Evolutionary conservation across 2,113 vertebrate species (phyloP).

Genomic region (Hydropotes inermis): DNA sequence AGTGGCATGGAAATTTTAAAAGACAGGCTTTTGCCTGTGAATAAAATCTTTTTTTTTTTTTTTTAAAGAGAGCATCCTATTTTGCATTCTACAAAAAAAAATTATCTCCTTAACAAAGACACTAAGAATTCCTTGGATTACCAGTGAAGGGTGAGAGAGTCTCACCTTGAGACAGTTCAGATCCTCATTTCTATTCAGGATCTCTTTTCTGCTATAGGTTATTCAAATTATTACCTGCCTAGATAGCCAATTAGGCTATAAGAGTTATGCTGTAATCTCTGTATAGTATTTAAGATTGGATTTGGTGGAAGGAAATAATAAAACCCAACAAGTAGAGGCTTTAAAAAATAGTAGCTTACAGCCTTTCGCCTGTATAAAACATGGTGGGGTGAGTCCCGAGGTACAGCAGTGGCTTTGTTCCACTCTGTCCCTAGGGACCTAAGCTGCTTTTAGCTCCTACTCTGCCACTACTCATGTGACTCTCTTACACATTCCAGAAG

Average conservation of each 20-base stretch:
- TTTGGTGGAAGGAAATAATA: conserved; percentile 14
- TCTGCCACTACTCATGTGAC: neutral
- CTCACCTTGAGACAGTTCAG: neutral
- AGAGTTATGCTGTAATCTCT: conserved; percentile 1
- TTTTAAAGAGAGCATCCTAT: neutral
- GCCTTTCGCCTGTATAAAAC: neutral
- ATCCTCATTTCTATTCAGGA: conserved; percentile 26
- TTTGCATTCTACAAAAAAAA: neutral
- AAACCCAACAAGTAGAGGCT: neutral
- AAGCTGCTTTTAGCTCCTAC: neutral
- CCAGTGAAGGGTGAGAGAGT: neutral
- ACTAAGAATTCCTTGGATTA: conserved; percentile 11
- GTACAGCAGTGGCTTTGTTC: neutral
- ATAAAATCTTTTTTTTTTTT: neutral
- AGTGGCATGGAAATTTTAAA: neutral
- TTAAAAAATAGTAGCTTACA: neutral
- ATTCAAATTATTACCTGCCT: conserved; percentile 39
- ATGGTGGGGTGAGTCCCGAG: neutral
- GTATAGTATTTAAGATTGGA: conserved; percentile 14
- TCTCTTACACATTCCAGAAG: neutral
- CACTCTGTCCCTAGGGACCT: neutral
- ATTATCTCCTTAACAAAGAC: conserved; percentile 25
- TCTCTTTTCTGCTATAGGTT: neutral
- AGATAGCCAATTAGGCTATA: neutral
- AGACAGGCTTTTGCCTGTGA: neutral